Evolutionary conservation across 2,113 vertebrate species (phyloP), one percentile per base, ranked within the genome.

Genomic region (Strix uralensis): DNA sequence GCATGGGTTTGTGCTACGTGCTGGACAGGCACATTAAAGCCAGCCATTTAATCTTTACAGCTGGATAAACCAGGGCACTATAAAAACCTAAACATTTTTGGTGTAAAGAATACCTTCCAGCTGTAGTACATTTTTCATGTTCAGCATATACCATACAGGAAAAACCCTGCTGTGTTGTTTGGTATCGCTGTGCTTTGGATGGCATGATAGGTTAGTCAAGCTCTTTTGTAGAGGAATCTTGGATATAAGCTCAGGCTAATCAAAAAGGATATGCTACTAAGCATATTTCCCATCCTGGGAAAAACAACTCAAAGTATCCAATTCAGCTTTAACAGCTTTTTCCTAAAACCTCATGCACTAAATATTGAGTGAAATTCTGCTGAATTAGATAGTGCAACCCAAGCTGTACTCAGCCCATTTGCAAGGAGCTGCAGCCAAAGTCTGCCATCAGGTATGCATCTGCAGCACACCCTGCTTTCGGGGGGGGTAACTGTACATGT

Each of bases 281-380:
- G 67, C n/a, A 4, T 75, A 73, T 69, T 94, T 95, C 62, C 66
- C 71, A 66, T 77, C 70, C 74, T 49, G 81, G 58, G 81, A 73
- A 91, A 75, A 96, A 85, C 52, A 92, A 78, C 72, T 81, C 30
- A 3, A 57, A 81, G 62, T 91, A 92, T 94, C 91, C 57, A 86
- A 51, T 96, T 90, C 65, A 93, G 86, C 91, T 93, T 79, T 57
- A 81, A 83, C 71, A 78, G 87, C 85, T 93, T 94, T 94, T 95
- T 44, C 78, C 75, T 86, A 61, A 93, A 94, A 92, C 49, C 34
- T 93, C 88, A 74, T 36, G 30, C 85, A 27, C 65, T 78, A 86
- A 92, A 86, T 69, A 86, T 52, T 42, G 81, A 65, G 75, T 84
- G 79, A 90, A 90, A 92, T 94, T 86, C 79, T 94, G 81, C 90